These are phyloP conservation scores for Poeciliopsis presidionis DNA, from an alignment of 2,797 vertebrate genomes.

Conservation along the genomic window DNA sequence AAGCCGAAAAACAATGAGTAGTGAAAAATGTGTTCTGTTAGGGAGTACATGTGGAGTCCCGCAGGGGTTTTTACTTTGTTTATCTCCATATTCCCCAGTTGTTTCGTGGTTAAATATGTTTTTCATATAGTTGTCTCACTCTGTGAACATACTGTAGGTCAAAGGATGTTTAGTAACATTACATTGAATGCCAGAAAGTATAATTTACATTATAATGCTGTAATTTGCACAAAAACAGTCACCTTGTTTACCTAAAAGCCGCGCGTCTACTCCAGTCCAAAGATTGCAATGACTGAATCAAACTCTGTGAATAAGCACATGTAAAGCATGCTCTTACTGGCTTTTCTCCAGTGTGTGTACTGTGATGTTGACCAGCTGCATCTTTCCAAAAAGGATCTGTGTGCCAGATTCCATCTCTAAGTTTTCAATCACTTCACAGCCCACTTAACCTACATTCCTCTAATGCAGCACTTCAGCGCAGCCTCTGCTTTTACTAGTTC, in stretches of 20 bases:
- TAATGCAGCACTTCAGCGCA: slow-evolving; percentile 29
- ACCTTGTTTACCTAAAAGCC: neutral
- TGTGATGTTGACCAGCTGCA: slow-evolving; percentile 28
- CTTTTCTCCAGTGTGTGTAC: slow-evolving; percentile 11
- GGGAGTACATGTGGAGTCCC: neutral
- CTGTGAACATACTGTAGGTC: neutral
- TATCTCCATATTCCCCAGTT: neutral
- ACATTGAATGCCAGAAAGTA: neutral
- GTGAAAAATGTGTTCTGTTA: neutral
- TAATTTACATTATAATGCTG: neutral
- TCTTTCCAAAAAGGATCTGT: slow-evolving; percentile 54
- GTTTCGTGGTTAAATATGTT: neutral
- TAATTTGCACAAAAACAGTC: neutral
- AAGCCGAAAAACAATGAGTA: neutral
- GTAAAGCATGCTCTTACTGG: neutral
- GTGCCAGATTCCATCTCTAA: slow-evolving; percentile 46
- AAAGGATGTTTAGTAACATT: neutral
- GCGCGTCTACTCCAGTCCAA: neutral
- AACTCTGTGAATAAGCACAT: neutral
- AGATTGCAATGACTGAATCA: neutral
- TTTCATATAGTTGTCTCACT: neutral
- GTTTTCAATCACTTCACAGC: slow-evolving; percentile 53
- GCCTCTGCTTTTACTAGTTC: slow-evolving; percentile 55
- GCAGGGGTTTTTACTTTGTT: neutral
- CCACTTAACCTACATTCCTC: slow-evolving; percentile 58